phyloP scores from a whole-genome alignment of 2,113 vertebrate species.

The Hydrochoerus hydrochaeris region DNA sequence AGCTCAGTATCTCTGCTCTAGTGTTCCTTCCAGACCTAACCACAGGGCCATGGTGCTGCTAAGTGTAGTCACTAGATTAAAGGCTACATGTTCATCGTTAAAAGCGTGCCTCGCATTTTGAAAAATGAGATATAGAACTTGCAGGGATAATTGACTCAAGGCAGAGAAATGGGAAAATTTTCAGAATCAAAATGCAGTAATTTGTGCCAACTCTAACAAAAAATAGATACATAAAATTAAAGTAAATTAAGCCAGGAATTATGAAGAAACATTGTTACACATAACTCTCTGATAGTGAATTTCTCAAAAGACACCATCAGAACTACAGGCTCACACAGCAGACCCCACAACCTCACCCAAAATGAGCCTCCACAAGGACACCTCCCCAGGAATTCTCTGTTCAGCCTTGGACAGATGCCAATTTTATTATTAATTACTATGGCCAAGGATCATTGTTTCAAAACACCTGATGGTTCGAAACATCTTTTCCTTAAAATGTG shows the following conservation, averaged over 20 bases:
- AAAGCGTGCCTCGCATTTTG: neutral
- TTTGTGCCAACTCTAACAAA: neutral
- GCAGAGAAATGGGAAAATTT: neutral
- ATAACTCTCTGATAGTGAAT: neutral
- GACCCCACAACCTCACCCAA: too few species aligned
- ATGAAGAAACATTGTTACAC: neutral
- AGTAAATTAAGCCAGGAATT: neutral
- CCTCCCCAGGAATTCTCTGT: neutral
- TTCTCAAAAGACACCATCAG: neutral
- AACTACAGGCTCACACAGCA: neutral
- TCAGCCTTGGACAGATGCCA: neutral
- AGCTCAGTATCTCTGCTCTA: neutral
- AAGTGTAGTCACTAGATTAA: neutral
- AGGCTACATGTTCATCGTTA: neutral
- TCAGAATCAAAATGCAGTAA: neutral
- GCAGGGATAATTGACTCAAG: accelerated
- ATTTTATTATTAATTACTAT: neutral
- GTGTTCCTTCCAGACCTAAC: neutral
- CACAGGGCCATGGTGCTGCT: neutral
- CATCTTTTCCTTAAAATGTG: neutral
- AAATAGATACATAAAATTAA: neutral
- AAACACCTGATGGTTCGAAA: neutral
- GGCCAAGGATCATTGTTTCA: neutral
- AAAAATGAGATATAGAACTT: neutral
- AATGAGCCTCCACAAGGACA: neutral